phyloP scores from a whole-genome alignment of 92 coral and sea anemone species.

The Chrysogorgia sp. region DNA sequence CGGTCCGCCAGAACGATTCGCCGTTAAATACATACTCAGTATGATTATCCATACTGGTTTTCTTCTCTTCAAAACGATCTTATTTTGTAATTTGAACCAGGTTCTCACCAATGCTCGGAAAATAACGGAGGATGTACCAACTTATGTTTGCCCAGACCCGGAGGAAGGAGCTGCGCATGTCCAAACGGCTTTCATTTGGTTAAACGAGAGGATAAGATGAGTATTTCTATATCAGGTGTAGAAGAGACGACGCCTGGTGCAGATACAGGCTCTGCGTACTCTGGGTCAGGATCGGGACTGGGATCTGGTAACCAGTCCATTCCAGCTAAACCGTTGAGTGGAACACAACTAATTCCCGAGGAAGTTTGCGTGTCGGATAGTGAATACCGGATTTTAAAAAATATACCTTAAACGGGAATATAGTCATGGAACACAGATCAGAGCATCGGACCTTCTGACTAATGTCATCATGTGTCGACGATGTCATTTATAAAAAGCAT shows the following conservation, averaged over 20 bases:
- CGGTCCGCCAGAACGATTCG: too few species aligned
- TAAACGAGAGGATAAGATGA: background rate
- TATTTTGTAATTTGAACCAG: too few species aligned
- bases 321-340: too few species aligned
- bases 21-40: background rate
- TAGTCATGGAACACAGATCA: too few species aligned
- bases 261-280: background rate
- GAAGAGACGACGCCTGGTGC: background rate
- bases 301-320: too few species aligned
- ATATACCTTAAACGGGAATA: background rate
- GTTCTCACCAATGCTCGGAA: slow-evolving; percentile 67
- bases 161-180: slow-evolving; percentile 75
- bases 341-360: too few species aligned
- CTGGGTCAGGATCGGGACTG: slow-evolving; percentile 1
- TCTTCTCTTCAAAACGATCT: background rate
- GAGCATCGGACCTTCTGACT: too few species aligned
- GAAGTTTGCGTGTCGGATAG: background rate
- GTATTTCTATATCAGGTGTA: too few species aligned
- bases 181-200: slow-evolving; percentile 72
- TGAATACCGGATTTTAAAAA: too few species aligned
- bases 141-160: slow-evolving; percentile 73
- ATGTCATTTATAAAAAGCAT: too few species aligned
- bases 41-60: background rate
- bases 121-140: slow-evolving; percentile 78
- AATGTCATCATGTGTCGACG: too few species aligned